A percentile compares a stretch with the other conserved stretches of the same genome.
phyloP scores from a whole-genome alignment of 2,888 invertebrate species.

The Brassicogethes aeneus region DNA sequence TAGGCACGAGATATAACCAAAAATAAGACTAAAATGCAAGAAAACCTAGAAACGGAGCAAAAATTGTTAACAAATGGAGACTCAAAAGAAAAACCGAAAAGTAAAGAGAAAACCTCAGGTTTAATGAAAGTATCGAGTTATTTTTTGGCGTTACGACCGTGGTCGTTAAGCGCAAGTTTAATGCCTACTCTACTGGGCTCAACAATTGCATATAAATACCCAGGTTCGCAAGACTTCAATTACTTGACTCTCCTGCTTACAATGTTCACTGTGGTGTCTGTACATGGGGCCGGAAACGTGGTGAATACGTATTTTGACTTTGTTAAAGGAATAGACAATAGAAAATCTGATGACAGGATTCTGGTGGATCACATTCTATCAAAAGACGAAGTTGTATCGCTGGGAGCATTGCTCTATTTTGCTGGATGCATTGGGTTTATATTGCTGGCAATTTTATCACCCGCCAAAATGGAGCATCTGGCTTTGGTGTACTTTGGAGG shows the following conservation, averaged over 20 bases:
- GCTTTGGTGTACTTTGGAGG: constrained; percentile 94
- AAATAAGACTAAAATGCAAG: too few relatives aligned
- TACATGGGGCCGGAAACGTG: constrained; percentile 93
- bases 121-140: constrained; percentile 85
- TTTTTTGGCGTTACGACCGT: constrained; percentile 81
- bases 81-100: not conserved
- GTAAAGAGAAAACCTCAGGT: constrained; percentile 34
- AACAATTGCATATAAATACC: constrained; percentile 76
- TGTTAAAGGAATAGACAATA: constrained; percentile 87
- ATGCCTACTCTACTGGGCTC: constrained; percentile 87
- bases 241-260: constrained; percentile 72
- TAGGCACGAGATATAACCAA: too few relatives aligned
- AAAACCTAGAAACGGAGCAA: not conserved
- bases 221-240: constrained; percentile 67
- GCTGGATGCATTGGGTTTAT: constrained; percentile 60
- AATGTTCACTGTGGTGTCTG: constrained; percentile 77
- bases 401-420: constrained; percentile 82
- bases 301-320: constrained; percentile 96
- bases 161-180: constrained; percentile 88
- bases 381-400: constrained; percentile 65
- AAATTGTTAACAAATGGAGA: not conserved
- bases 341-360: constrained; percentile 89
- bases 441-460: constrained; percentile 52
- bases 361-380: constrained; percentile 86
- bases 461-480: constrained; percentile 89